Evolutionary conservation across 2,113 vertebrate species (phyloP).

Genomic region (Hypomesus transpacificus): DNA sequence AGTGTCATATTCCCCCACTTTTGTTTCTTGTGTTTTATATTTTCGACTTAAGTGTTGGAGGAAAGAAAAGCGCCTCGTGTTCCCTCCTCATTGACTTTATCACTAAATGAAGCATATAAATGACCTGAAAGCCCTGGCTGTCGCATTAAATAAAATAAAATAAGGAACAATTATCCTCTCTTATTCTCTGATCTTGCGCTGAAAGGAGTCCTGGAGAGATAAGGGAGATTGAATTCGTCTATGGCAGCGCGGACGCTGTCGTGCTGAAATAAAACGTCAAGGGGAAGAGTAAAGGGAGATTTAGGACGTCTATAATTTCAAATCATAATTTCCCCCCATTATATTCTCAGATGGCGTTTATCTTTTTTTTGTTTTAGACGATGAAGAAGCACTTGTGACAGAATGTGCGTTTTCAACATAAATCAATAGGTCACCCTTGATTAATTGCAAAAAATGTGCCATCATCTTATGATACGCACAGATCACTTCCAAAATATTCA

Average conservation of each 20-base stretch:
- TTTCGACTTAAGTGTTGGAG: slow-evolving; percentile 61
- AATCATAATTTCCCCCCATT: slow-evolving; percentile 72
- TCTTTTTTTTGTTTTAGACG: slow-evolving; percentile 32
- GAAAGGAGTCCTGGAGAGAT: slow-evolving; percentile 82
- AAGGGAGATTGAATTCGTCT: slow-evolving; percentile 80
- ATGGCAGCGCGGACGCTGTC: slow-evolving; percentile 57
- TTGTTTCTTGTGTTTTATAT: slow-evolving; percentile 59
- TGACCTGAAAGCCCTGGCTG: slow-evolving; percentile 83
- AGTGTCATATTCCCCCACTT: slow-evolving; percentile 49
- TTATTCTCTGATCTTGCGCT: slow-evolving; percentile 80
- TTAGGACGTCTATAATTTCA: slow-evolving; percentile 70
- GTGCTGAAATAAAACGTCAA: slow-evolving; percentile 71
- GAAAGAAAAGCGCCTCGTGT: slow-evolving; percentile 59
- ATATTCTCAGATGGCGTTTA: slow-evolving; percentile 54
- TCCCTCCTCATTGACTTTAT: slow-evolving; percentile 79
- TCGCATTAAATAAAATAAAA: slow-evolving; percentile 86
- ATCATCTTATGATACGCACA: slow-evolving; percentile 42
- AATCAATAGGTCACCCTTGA: slow-evolving; percentile 40
- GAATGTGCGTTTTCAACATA: slow-evolving; percentile 34
- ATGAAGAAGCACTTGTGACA: slow-evolving; percentile 17
- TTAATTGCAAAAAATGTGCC: slow-evolving; percentile 41
- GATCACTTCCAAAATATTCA: not conserved
- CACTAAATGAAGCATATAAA: slow-evolving; percentile 91
- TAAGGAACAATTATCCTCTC: slow-evolving; percentile 84
- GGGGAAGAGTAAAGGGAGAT: slow-evolving; percentile 63